Percentiles rank a stretch among this genome's conserved stretches.
These are phyloP conservation scores for Hyperoplus immaculatus DNA, from an alignment of 2,797 vertebrate species.

Conservation along the genomic window DNA sequence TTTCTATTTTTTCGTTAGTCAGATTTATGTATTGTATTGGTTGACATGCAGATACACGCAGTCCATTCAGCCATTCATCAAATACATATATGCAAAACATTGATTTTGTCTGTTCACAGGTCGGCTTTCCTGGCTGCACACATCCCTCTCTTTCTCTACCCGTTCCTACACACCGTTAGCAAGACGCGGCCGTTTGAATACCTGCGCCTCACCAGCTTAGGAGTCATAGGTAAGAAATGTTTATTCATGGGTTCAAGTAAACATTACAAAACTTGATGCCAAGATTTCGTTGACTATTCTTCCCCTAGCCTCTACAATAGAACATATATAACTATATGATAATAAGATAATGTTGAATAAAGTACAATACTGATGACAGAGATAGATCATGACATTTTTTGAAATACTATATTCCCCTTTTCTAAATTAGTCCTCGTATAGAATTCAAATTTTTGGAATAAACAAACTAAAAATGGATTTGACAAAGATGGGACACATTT, in stretches of 20 bases:
- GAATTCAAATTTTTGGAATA: too few relatives aligned
- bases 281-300: background rate
- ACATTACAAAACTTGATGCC: background rate
- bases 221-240: conserved; percentile 89
- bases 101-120: conserved; percentile 70
- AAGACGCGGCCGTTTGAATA: conserved; percentile 96
- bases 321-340: too few relatives aligned
- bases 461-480: too few relatives aligned
- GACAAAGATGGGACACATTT: too few relatives aligned
- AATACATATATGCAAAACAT: background rate
- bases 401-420: too few relatives aligned
- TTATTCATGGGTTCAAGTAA: background rate
- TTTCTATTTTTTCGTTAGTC: too few relatives aligned
- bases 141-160: conserved; percentile 90
- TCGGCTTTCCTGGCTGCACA: conserved; percentile 84
- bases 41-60: background rate
- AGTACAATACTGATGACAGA: too few relatives aligned
- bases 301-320: background rate
- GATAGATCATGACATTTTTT: too few relatives aligned
- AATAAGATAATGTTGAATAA: too few relatives aligned
- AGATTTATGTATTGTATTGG: too few relatives aligned
- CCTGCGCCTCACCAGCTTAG: conserved; percentile 94
- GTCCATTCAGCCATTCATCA: background rate
- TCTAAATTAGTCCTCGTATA: too few relatives aligned
- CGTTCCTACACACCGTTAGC: conserved; percentile 95